A percentile compares a stretch with the other conserved stretches of the same genome.
Conservation (phyloP, 2,888 invertebrate genomes). For the Dermolepida albohirtum region DNA sequence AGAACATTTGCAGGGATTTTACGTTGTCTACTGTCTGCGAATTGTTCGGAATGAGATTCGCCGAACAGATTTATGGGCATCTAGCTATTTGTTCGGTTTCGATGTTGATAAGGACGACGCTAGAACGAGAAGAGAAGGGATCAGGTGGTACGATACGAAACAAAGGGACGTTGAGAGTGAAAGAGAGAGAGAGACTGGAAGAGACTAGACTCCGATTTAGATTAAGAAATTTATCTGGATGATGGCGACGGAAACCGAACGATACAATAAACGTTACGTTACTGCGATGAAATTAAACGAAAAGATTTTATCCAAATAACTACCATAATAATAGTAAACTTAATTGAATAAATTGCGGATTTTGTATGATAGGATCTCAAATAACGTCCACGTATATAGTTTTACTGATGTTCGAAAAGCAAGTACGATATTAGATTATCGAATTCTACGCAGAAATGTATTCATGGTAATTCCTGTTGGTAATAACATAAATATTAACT, state of each 20-base stretch:
- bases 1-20: constrained; percentile 23
- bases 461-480: too few species aligned
- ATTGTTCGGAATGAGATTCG: constrained; percentile 13
- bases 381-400: too few species aligned
- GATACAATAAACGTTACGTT: neutral
- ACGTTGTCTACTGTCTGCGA: constrained; percentile 19
- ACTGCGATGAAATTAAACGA: neutral
- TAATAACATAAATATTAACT: too few species aligned
- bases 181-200: too few species aligned
- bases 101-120: constrained; percentile 4
- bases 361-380: neutral
- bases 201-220: too few species aligned
- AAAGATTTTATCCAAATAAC: constrained; percentile 15
- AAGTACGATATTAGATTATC: too few species aligned
- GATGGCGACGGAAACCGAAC: too few species aligned
- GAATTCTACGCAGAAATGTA: too few species aligned
- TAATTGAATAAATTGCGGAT: constrained; percentile 17
- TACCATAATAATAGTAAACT: constrained; percentile 10
- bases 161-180: neutral
- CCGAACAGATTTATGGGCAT: constrained; percentile 20
- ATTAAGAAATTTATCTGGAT: too few species aligned
- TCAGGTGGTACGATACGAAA: neutral
- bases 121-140: neutral
- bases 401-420: too few species aligned
- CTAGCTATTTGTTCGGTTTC: constrained; percentile 21